Evolutionary conservation across 2,888 invertebrate species (phyloP).

Genomic region (Tiphia femorata): DNA sequence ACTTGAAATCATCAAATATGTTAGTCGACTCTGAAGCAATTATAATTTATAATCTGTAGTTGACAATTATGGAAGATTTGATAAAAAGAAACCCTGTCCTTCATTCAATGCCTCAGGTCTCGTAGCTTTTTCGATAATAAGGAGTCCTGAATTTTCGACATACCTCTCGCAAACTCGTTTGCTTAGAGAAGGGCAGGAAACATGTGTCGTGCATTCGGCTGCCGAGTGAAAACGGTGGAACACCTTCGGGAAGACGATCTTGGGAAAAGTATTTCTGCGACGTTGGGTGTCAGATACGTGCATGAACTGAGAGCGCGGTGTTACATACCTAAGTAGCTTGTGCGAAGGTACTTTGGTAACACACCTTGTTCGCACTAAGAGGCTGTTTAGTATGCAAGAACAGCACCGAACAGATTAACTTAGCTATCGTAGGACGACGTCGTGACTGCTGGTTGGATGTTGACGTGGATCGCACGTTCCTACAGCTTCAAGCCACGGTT

Average conservation of each 20-base stretch:
- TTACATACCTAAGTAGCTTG: slow-evolving; percentile 49
- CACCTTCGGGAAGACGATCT: slow-evolving; percentile 10
- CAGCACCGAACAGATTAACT: slow-evolving; percentile 48
- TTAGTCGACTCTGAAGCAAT: too few species aligned
- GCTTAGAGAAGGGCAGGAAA: too few species aligned
- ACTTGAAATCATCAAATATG: too few species aligned
- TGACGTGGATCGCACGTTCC: slow-evolving; percentile 31
- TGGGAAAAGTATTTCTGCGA: slow-evolving; percentile 35
- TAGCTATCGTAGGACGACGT: slow-evolving; percentile 31
- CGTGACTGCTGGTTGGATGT: slow-evolving; percentile 37
- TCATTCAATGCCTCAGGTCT: too few species aligned
- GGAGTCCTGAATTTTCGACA: too few species aligned
- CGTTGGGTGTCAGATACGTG: slow-evolving; percentile 49
- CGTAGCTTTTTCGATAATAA: too few species aligned
- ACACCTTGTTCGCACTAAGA: slow-evolving; percentile 48
- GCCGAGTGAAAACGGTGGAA: too few species aligned
- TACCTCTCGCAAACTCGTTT: too few species aligned
- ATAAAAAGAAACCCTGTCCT: too few species aligned
- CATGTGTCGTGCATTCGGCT: too few species aligned
- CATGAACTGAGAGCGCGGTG: slow-evolving; percentile 37
- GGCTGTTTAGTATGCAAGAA: slow-evolving; percentile 48
- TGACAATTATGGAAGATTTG: too few species aligned
- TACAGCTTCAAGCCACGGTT: slow-evolving; percentile 43
- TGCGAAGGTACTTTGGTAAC: slow-evolving; percentile 42
- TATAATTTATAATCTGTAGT: too few species aligned